Base-by-base conservation (phyloP, 2,888 invertebrate genomes). In the Microplitis deprimator region DNA sequence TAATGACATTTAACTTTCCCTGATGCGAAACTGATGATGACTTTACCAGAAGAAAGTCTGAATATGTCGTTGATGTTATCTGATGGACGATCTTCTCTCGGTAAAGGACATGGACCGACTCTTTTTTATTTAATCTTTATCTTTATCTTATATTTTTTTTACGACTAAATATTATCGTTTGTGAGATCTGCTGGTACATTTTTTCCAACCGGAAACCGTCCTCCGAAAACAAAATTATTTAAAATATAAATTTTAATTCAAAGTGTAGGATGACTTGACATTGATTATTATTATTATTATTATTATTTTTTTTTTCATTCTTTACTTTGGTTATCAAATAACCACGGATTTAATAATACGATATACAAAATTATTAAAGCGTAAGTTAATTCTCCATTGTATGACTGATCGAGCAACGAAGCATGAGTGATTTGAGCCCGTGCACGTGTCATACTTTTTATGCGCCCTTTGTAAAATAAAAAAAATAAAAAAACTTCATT, bases 361-460 rank as follows among this genome's bases (percentile, higher is more conserved):
- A 77, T 50, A 50, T 50, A 13, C 50, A 69, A 41, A 77, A 76
- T 74, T 77, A 81, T 70, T 75, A 73, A 76, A 79, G 73, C 79
- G 79, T 75, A 68, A 68, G 77, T 73, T 69, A 60, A 75, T 78
- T 79, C 29, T 29, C 78, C 67, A 77, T 76, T 50, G 50, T 50
- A 13, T 13, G 29, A 76, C 73, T 76, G 79, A 80, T 79, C 78
- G 73, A 73, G 75, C 77, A 75, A 68, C 76, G 75, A 77, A 76
- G 81, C 81, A 81, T 82, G 80, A 82, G 76, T 79, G 77, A 81
- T 81, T 80, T 79, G 79, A 80, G 73, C 69, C 39, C 75, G 61
- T 73, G 77, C 75, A 71, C 77, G 77, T 73, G 72, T 74, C 73
- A 39, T 39, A 59, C n/a, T 67, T 73, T 73, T 29, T 29, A 29